A percentile compares a stretch with the other conserved stretches of the same genome.
These are phyloP conservation scores for Dryobates pubescens DNA, from an alignment of 2,797 vertebrate genomes.

Conservation along the genomic window DNA sequence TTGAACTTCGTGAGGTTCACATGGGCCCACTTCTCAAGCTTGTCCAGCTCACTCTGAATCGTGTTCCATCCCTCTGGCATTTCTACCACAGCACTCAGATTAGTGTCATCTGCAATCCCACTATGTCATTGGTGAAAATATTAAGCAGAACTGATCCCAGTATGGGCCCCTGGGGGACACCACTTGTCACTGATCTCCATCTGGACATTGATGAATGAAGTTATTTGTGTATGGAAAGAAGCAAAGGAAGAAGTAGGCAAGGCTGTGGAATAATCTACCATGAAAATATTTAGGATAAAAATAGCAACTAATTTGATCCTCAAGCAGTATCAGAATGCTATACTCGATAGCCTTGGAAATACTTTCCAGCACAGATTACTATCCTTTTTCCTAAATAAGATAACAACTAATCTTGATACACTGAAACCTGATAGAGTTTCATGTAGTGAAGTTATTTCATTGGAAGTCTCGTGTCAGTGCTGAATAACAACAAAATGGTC, in stretches of 20 bases:
- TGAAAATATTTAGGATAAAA: not conserved
- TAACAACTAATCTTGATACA: not conserved
- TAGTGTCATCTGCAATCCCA: not conserved
- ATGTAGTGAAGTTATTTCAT: not conserved
- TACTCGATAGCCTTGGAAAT: not conserved
- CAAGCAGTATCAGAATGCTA: not conserved
- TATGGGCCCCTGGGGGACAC: not conserved
- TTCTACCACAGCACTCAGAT: not conserved
- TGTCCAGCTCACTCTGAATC: not conserved
- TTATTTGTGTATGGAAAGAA: not conserved
- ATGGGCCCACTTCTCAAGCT: fast-evolving
- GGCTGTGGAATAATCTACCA: not conserved
- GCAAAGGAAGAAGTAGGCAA: not conserved
- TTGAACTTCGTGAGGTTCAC: not conserved
- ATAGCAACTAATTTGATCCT: not conserved
- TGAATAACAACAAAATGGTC: not conserved
- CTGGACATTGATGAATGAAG: not conserved
- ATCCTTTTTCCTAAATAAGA: not conserved
- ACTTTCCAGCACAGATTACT: not conserved
- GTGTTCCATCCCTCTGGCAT: fast-evolving
- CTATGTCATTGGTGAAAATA: not conserved
- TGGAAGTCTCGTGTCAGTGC: not conserved
- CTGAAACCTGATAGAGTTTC: not conserved
- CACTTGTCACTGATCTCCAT: not conserved
- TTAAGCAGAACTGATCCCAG: not conserved